phyloP scores from a whole-genome alignment of 2,797 vertebrate species.

The Micromesistius poutassou region DNA sequence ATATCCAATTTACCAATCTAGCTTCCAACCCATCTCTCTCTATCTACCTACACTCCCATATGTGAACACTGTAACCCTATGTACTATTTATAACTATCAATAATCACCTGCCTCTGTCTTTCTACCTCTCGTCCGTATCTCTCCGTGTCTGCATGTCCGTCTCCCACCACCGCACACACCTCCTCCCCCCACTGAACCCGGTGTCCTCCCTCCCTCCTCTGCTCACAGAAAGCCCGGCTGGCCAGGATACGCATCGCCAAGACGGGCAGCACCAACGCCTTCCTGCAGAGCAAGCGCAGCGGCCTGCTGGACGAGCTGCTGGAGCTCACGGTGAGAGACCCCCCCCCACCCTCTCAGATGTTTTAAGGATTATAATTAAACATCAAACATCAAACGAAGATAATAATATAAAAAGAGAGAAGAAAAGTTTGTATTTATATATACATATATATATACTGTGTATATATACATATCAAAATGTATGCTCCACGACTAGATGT shows the following conservation, averaged over 20 bases:
- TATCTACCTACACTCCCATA: neutral
- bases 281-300: constrained; percentile 89
- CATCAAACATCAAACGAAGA: constrained; percentile 19
- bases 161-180: neutral
- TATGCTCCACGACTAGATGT: no score
- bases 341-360: constrained; percentile 18
- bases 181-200: neutral
- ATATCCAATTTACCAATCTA: constrained; percentile 22
- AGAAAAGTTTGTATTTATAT: neutral
- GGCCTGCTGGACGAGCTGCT: constrained; percentile 88
- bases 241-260: constrained; percentile 92
- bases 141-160: neutral
- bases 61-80: neutral
- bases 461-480: no score
- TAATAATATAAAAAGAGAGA: neutral
- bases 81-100: no score
- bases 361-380: neutral
- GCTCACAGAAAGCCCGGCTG: constrained; percentile 86
- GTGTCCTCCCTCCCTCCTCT: constrained; percentile 39
- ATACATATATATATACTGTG: no score
- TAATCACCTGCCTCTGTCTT: no score
- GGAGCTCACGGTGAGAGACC: constrained; percentile 85
- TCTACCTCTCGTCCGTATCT: no score
- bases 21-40: neutral
- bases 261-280: constrained; percentile 85